Base-by-base conservation (phyloP, 2,888 invertebrate genomes). In the Notocelia uddmanniana region DNA sequence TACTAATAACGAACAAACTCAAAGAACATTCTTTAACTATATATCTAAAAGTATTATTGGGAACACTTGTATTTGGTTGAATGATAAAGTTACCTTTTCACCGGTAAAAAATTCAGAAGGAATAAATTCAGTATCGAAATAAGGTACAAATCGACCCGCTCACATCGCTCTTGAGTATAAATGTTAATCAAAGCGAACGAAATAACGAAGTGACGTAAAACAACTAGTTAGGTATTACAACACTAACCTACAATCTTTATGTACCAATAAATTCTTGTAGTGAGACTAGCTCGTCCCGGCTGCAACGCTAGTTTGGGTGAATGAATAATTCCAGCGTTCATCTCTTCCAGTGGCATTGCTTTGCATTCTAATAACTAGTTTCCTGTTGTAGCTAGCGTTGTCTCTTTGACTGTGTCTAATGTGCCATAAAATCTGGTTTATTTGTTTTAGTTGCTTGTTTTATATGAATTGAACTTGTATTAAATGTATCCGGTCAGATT, bases 281-380 rank as follows among this genome's bases (percentile, higher is more conserved):
- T 26, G 54, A 55, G 54, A 13, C 21, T 55, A n/a, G 9, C 26
- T 26, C 26, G 26, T 9, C 26, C 15, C 26, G n/a, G 26, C 54
- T 23, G 23, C 31, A 31, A 31, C 5, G 54, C 26, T 23, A 52
- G 23, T 52, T 23, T 52, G 52, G 64, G 54, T 37, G 18, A 26
- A n/a, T 66, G 55, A 66, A 66, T 66, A 55, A 66, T 55, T 66
- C 37, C 45, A 66, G 26, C 26, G 41, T 52, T 55, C 41, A 55
- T 11, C 54, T 55, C 66, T 54, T 55, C 23, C 18, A 18, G 21
- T 54, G 3, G 9, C 66, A 55, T 41, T 64, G 66, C 66, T 55
- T 18, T 66, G 66, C 66, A 45, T 66, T 54, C 55, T 54, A 66
- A 66, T 26, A 54, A 26, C 23, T 55, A 45, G 55, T 66, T 66